Percentiles rank a stretch among this genome's conserved stretches.
Evolutionary conservation across 2,113 vertebrate species (phyloP).

Genomic region (Hydrochoerus hydrochaeris): DNA sequence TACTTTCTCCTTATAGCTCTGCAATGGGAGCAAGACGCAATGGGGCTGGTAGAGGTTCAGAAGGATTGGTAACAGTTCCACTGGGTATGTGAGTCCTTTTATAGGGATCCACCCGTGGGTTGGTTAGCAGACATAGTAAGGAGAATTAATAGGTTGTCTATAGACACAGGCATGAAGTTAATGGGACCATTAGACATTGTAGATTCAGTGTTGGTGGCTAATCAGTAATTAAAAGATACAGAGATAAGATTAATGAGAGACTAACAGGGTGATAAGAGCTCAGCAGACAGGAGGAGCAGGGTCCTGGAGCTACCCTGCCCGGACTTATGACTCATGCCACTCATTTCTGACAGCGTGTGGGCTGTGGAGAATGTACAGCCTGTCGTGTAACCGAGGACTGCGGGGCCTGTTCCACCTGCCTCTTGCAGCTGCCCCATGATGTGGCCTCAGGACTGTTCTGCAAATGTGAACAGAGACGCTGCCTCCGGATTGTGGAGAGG

Average conservation of each 20-base stretch:
- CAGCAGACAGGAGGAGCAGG: background rate
- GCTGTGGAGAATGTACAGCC: slow-evolving; percentile 83
- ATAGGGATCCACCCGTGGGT: background rate
- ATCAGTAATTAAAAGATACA: background rate
- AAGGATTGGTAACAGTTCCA: background rate
- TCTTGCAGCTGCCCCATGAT: slow-evolving; percentile 76
- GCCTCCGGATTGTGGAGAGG: slow-evolving; percentile 83
- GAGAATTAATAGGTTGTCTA: background rate
- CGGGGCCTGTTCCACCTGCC: slow-evolving; percentile 82
- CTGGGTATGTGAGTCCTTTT: background rate
- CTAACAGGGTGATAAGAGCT: background rate
- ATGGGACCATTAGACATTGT: background rate
- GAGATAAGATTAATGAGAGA: background rate
- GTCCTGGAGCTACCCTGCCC: background rate
- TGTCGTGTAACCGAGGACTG: slow-evolving; percentile 84
- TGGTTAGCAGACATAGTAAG: background rate
- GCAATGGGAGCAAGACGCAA: background rate
- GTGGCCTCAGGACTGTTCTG: slow-evolving; percentile 77
- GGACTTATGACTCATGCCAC: slow-evolving; percentile 44
- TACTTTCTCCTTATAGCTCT: background rate
- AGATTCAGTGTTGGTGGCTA: background rate
- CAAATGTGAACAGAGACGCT: slow-evolving; percentile 84
- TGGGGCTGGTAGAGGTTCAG: background rate
- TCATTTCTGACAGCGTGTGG: slow-evolving; percentile 80
- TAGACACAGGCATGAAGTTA: background rate